Evolutionary conservation across 2,888 invertebrate genomes (phyloP), one percentile per base, ranked within the genome.

Genomic region (Pandemis corylana): DNA sequence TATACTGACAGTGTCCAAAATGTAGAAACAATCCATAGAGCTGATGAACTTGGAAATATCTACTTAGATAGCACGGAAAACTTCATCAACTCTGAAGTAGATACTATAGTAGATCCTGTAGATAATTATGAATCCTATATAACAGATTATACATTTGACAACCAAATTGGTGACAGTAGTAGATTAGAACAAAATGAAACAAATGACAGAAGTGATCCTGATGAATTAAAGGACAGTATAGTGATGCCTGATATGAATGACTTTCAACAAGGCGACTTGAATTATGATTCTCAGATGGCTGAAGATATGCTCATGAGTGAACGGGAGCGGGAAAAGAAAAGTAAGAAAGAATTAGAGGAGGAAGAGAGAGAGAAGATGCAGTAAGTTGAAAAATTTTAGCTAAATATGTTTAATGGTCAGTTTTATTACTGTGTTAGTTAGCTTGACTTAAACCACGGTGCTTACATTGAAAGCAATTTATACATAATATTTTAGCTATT

Each of bases 331-430:
- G 97, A 97, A 83, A 95, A 95, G 70, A 97, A 96, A 89, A 96
- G 96, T 82, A 97, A 97, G 90, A 97, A 96, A 77, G 98, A 98
- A 89, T 87, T 98, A 10, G 98, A 99, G 89, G 98, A 99, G 87
- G 99, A 99, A 85, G 99, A 99, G 87, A 93, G 99, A 76, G 98
- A 99, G 87, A 98, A 98, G 90, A 99, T 99, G 99, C 98, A 98
- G 98, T 98, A 94, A 94, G 96, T 96, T 70, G 75, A 61, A 49
- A 13, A 69, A 2, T 36, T 36, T 36, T 36, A 36, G 4, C 4
- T 36, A 36, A 36, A 36, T 36, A 36, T 36, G 0, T 36, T 36
- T 36, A 36, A 36, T 36, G 28, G 28, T 36, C 28, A 36, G 28
- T 36, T 36, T 36, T 36, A 36, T 36, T 36, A 36, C 28, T 36